Evolutionary conservation across 1,140 invertebrate genomes (phyloP), one percentile per base, ranked within the genome.

Genomic region (Octopus sinensis): DNA sequence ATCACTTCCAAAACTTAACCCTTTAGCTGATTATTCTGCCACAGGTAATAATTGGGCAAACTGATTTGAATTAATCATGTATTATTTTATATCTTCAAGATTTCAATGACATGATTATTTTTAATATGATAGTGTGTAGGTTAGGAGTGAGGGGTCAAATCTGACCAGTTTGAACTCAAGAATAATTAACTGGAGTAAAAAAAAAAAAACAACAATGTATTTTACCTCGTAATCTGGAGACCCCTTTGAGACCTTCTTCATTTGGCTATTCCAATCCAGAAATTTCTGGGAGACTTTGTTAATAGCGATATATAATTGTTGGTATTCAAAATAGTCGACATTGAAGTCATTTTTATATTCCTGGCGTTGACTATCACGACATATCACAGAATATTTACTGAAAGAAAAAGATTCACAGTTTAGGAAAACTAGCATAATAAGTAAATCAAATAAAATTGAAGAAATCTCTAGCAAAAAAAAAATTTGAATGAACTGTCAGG

Each of bases 321-420:
- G 91, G 91, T 98, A 97, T 91, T 97, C 96, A 79, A 92, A 93
- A 90, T 96, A 97, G 87, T 96, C 93, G 81, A 92, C 92, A 88
- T 95, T 94, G 89, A 97, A 98, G 89, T 97, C 96, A 83, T 94
- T 93, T 91, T 96, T 97, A 91, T 97, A 98, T 85, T 93, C 92
- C 83, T 93, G 92, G 85, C 95, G 93, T 91, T 96, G 95, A 85
- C 95, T 94, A 82, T 91, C 88, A 87, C 92, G 93, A 83, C 90
- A 93, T 87, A 98, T 97, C 84, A 93, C 93, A 82, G 93, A 93
- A 89, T 96, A 98, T 91, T 94, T 93, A 86, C 96, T 97, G 90
- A 12, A 88, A 87, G 85, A 80, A 76, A 68, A 75, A 81, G 82
- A 73, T 43, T 43, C 30, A 43, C 30, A 43, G 30, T 43, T 43